Evolutionary conservation across 2,888 invertebrate genomes (phyloP), one percentile per base, ranked within the genome.

Genomic region (Caenorhabditis sp.): DNA sequence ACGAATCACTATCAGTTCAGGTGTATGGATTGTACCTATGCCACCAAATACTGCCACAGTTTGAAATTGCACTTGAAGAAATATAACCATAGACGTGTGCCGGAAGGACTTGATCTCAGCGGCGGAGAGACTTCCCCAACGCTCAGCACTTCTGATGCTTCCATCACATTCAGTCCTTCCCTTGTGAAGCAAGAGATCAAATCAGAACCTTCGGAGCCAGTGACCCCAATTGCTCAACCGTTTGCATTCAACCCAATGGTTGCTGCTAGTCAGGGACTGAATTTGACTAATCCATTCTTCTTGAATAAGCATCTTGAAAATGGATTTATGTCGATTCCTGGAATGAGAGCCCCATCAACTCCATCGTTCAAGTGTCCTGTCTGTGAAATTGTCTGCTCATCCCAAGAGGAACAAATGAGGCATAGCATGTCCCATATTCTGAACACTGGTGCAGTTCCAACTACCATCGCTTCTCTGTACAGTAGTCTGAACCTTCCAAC

Each of bases 1-100:
- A 94, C 94, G 9, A 93, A 93, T 82, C 92, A 92, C 51, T 93
- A 93, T 84, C 85, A 90, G 64, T 91, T 96, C 92, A 94, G 96
- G 44, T 99, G 99, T 92, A 94, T 95, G 0, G 95, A 97, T 92
- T 99, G 99, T 92, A 95, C 95, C 71, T 99, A 98, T 92, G 97
- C 96, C 8, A 97, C 98, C 24, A 99, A 99, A 92, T 99, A 99
- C 92, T 97, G 97, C 90, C 98, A 99, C 93, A 97, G 97, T 20
- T 93, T 99, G 62, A 99, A 99, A 93, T 93, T 97, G 26, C 99
- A 99, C 92, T 93, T 98, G 51, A 94, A 96, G 50, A 98, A 97
- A 92, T 96, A 97, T 92, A 94, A 94, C 28, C 99, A 99, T 92
- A 95, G 94, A 84, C 97, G 89, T 13, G 84, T 95, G 0, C 95